phyloP scores from a whole-genome alignment of 2,888 invertebrate genomes.

The Leptinotarsa haldemani region DNA sequence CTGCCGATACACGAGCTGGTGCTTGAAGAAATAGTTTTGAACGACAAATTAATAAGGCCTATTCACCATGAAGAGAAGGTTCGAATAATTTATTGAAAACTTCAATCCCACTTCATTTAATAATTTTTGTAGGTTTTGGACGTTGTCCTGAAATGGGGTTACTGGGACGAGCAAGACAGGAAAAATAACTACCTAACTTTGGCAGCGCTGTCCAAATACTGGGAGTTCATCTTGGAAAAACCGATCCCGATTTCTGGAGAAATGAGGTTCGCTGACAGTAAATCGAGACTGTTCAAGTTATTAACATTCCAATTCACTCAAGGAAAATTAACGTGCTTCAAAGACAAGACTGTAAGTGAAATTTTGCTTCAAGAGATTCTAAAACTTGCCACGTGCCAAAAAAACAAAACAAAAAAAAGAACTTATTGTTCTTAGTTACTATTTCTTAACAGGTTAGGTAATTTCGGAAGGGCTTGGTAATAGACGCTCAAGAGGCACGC shows the following conservation, averaged over 20 bases:
- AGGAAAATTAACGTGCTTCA: constrained; percentile 79
- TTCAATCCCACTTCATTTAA: constrained; percentile 8
- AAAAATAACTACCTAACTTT: constrained; percentile 84
- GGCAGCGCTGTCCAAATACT: constrained; percentile 61
- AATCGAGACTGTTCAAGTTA: constrained; percentile 79
- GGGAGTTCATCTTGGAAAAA: constrained; percentile 62
- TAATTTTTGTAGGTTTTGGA: constrained; percentile 67
- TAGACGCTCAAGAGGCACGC: too few relatives aligned
- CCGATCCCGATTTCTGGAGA: constrained; percentile 75
- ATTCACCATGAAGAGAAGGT: constrained; percentile 81
- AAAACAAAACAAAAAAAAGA: too few relatives aligned
- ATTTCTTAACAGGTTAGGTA: too few relatives aligned
- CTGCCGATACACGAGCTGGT: constrained; percentile 77
- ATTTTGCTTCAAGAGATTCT: background rate
- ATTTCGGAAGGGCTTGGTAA: too few relatives aligned
- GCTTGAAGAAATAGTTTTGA: constrained; percentile 84
- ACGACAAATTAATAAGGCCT: constrained; percentile 79
- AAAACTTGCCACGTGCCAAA: too few relatives aligned
- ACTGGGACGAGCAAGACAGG: constrained; percentile 88
- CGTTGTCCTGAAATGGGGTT: constrained; percentile 84
- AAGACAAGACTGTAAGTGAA: constrained; percentile 76
- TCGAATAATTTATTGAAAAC: constrained; percentile 26
- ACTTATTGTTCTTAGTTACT: too few relatives aligned
- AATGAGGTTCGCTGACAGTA: constrained; percentile 81
- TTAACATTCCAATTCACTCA: constrained; percentile 86